Conservation (phyloP, 2,888 invertebrate genomes). For the Melangyna quadrimaculata region DNA sequence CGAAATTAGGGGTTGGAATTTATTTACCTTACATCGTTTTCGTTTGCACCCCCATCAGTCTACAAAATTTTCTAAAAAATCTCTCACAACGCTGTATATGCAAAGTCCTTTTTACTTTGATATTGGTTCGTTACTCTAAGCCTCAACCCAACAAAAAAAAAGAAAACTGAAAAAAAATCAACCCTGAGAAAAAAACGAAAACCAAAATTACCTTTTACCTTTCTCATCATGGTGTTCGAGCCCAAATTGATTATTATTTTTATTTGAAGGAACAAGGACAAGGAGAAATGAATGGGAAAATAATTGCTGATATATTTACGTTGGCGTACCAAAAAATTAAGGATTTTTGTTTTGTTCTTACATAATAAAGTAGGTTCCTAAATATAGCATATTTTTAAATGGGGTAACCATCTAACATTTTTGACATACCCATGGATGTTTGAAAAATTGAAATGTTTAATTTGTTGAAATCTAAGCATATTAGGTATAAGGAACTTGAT, state of each 20-base stretch:
- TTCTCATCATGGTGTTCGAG: conserved; percentile 16
- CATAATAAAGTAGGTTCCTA: neutral
- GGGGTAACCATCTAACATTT: neutral
- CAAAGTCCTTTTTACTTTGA: conserved; percentile 55
- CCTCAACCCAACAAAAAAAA: conserved; percentile 33
- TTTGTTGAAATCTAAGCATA: too few species aligned
- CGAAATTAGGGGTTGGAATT: conserved; percentile 42
- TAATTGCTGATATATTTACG: conserved; percentile 60
- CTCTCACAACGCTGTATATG: conserved; percentile 23
- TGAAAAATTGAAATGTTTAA: too few species aligned
- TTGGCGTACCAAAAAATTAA: conserved; percentile 56
- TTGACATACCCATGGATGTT: too few species aligned
- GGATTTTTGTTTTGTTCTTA: conserved; percentile 20
- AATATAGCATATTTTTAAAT: neutral
- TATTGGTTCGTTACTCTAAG: conserved; percentile 64
- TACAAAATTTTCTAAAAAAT: conserved; percentile 5
- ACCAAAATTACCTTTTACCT: conserved; percentile 55
- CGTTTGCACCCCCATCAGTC: conserved; percentile 5
- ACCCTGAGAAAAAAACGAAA: neutral
- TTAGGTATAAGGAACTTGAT: too few species aligned
- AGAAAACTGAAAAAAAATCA: neutral
- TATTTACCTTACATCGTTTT: neutral
- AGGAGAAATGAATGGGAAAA: conserved; percentile 20
- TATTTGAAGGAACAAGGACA: conserved; percentile 46
- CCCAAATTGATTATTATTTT: conserved; percentile 71